Percentiles rank a stretch among this genome's conserved stretches.
Conservation (phyloP, 2,888 invertebrate species). For the Drosophila dives region DNA sequence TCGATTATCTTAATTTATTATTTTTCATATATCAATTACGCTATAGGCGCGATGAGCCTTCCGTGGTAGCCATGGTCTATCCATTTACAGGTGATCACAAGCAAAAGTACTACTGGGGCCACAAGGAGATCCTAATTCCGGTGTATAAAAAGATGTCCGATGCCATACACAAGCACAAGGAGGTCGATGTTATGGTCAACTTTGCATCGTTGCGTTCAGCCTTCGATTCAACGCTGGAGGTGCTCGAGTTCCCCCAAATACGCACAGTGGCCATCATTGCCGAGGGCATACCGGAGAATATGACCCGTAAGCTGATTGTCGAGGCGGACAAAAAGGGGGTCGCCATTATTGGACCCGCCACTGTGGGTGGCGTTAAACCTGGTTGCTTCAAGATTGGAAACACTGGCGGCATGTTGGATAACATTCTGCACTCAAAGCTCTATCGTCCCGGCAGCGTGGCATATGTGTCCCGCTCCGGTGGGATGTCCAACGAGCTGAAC, state of each 20-base stretch:
- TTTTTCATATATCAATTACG: neutral
- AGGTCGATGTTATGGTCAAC: conserved; percentile 97
- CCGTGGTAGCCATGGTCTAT: conserved; percentile 98
- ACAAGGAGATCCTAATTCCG: conserved; percentile 96
- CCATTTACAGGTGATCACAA: conserved; percentile 99
- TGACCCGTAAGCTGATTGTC: conserved; percentile 96
- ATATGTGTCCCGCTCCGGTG: conserved; percentile 99
- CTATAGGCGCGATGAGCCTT: conserved; percentile 94
- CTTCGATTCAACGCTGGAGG: conserved; percentile 97
- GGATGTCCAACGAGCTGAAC: conserved; percentile 99
- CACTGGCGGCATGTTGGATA: conserved; percentile 99
- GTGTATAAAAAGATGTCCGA: conserved; percentile 99
- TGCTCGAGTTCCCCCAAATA: conserved; percentile 96
- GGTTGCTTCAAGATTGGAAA: conserved; percentile 99
- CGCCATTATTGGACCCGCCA: conserved; percentile 96
- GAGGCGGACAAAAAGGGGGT: conserved; percentile 93
- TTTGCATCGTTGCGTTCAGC: conserved; percentile 99
- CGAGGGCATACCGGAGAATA: conserved; percentile 99
- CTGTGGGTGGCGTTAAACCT: conserved; percentile 98
- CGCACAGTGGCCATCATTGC: conserved; percentile 99
- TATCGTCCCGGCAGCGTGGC: conserved; percentile 99
- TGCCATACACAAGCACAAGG: conserved; percentile 97
- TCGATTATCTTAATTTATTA: neutral
- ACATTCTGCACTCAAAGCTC: conserved; percentile 97
- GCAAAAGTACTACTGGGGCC: conserved; percentile 99